Evolutionary conservation across 2,888 invertebrate species (phyloP), one percentile per base, ranked within the genome.

Genomic region (Rhodophaea formosa): DNA sequence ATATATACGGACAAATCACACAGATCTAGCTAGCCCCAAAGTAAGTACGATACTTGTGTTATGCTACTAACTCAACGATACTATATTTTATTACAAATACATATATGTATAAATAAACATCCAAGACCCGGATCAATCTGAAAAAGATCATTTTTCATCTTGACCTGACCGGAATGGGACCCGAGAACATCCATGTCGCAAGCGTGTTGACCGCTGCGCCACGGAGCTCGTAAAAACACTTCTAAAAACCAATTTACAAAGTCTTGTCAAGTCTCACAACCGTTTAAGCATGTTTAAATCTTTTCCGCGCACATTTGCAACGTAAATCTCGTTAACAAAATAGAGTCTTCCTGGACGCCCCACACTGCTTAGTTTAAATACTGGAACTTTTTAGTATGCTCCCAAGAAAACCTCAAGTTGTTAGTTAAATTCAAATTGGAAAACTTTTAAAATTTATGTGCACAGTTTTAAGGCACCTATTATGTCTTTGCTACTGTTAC

Each of bases 381-480:
- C 77, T 79, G 68, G 76, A 84, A 79, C 74, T 80, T 84, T 83
- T 82, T 80, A 82, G 81, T 78, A 77, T 77, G 74, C 78, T 75
- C 67, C 72, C 69, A 80, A 81, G 83, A 84, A 84, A 85, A 84
- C 82, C 80, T 82, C 74, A 80, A 85, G 80, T 85, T 84, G 84
- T 85, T 84, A 86, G 86, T 85, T 85, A 88, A 86, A 88, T 88
- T 88, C 82, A 87, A 88, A 88, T 88, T 87, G 85, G 84, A 80
- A 84, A 88, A 88, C 82, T 88, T 88, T 80, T 74, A 64, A 79
- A 87, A 88, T 88, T 87, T 86, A 88, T 86, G 86, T 79, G 77
- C 77, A 71, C 80, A 83, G 82, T 87, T 86, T 80, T 81, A 83
- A 84, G 80, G 71, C 80, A 70, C 73, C 82, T 79, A 85, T 86